These are phyloP conservation scores for Centropristis striata DNA, from an alignment of 2,113 vertebrate genomes.

Conservation along the genomic window DNA sequence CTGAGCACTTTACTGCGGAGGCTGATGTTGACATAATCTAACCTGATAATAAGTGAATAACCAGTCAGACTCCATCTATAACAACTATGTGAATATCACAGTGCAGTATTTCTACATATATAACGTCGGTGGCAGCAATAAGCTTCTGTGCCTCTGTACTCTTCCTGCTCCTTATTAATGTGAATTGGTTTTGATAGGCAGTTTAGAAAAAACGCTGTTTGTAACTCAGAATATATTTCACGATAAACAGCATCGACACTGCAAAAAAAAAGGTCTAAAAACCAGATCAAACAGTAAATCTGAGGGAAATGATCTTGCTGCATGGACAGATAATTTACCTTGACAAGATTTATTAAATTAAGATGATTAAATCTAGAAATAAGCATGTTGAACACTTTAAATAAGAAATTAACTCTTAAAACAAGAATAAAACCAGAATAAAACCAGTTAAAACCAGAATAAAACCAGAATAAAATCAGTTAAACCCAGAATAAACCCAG, in stretches of 20 bases:
- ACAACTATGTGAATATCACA: constrained; percentile 55
- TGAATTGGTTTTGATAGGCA: constrained; percentile 55
- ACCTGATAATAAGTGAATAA: background rate
- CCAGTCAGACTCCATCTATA: constrained; percentile 25
- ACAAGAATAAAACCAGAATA: too few relatives aligned
- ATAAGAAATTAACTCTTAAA: too few relatives aligned
- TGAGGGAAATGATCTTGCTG: too few relatives aligned
- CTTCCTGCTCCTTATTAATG: constrained; percentile 67
- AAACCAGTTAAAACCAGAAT: too few relatives aligned
- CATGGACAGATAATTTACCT: too few relatives aligned
- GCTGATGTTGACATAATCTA: background rate
- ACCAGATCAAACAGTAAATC: too few relatives aligned
- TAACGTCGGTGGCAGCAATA: constrained; percentile 72
- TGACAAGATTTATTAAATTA: too few relatives aligned
- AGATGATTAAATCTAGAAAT: too few relatives aligned
- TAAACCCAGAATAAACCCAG: too few relatives aligned
- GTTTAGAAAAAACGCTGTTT: constrained; percentile 47
- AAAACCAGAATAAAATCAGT: too few relatives aligned
- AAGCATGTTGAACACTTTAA: too few relatives aligned
- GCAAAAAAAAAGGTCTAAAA: too few relatives aligned
- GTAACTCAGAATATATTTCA: constrained; percentile 51
- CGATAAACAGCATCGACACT: constrained; percentile 11
- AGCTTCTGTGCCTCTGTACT: constrained; percentile 68
- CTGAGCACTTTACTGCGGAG: constrained; percentile 41
- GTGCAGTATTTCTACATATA: constrained; percentile 51